These are phyloP conservation scores for Candidula unifasciata DNA, from an alignment of 2,888 invertebrate species.

Conservation along the genomic window DNA sequence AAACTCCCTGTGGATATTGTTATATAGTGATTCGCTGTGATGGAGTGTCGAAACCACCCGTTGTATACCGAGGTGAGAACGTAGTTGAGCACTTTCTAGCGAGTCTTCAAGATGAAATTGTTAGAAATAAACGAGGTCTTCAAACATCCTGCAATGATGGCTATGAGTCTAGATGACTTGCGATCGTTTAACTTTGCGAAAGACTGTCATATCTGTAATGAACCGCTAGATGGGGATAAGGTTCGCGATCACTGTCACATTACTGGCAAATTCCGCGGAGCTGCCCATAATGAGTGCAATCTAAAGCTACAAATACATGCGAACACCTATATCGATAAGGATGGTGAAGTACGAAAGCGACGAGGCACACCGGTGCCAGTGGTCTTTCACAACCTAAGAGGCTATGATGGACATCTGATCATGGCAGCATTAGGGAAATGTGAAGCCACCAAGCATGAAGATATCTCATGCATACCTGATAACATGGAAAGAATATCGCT, in stretches of 20 bases:
- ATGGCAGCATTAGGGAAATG: background rate
- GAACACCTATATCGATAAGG: too few species aligned
- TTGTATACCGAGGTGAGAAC: background rate
- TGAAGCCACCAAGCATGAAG: background rate
- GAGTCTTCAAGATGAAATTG: too few species aligned
- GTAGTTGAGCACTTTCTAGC: too few species aligned
- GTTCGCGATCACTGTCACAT: constrained; percentile 2
- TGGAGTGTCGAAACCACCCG: background rate
- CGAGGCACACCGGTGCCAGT: too few species aligned
- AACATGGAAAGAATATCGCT: background rate
- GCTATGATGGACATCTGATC: background rate
- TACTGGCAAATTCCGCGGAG: background rate
- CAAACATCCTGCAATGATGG: background rate
- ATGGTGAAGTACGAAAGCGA: too few species aligned
- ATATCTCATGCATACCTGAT: background rate
- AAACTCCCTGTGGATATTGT: background rate
- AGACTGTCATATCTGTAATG: background rate
- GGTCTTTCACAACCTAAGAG: background rate
- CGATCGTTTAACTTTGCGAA: background rate
- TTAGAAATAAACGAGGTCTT: background rate
- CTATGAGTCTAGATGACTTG: background rate
- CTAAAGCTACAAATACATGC: too few species aligned
- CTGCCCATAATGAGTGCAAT: too few species aligned
- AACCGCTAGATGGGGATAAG: background rate
- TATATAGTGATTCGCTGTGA: background rate